Evolutionary conservation across 2,888 invertebrate species (phyloP).

Genomic region (Steromphala cineraria): DNA sequence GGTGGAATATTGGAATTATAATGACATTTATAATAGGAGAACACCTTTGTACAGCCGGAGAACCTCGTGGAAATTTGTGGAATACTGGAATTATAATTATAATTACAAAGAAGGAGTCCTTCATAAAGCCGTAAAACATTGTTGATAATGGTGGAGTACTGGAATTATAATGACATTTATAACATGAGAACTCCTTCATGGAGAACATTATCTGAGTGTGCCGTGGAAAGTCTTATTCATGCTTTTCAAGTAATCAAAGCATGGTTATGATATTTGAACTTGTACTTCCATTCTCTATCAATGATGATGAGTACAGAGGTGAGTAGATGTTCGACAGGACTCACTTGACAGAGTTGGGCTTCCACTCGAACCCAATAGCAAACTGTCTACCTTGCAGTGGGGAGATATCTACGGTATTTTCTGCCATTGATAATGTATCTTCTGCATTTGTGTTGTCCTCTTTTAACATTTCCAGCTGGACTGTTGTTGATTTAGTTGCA

Average conservation of each 20-base stretch:
- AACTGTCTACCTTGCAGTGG: not conserved
- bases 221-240: too few relatives aligned
- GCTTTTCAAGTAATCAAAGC: too few relatives aligned
- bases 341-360: not conserved
- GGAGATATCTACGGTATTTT: not conserved
- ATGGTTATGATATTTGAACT: too few relatives aligned
- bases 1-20: too few relatives aligned
- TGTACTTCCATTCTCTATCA: too few relatives aligned
- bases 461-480: not conserved
- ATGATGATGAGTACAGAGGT: too few relatives aligned
- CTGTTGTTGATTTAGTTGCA: not conserved
- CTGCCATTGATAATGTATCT: not conserved
- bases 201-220: too few relatives aligned
- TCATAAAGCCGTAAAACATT: too few relatives aligned
- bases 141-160: too few relatives aligned
- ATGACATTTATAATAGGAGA: not conserved
- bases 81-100: too few relatives aligned
- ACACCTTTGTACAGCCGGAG: constrained; percentile 14
- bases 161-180: too few relatives aligned
- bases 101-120: too few relatives aligned
- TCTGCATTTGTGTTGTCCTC: not conserved
- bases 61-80: not conserved
- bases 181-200: not conserved
- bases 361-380: not conserved
- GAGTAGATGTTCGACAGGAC: not conserved